phyloP scores from a whole-genome alignment of 2,888 invertebrate species.

The Blastobasis adustella region DNA sequence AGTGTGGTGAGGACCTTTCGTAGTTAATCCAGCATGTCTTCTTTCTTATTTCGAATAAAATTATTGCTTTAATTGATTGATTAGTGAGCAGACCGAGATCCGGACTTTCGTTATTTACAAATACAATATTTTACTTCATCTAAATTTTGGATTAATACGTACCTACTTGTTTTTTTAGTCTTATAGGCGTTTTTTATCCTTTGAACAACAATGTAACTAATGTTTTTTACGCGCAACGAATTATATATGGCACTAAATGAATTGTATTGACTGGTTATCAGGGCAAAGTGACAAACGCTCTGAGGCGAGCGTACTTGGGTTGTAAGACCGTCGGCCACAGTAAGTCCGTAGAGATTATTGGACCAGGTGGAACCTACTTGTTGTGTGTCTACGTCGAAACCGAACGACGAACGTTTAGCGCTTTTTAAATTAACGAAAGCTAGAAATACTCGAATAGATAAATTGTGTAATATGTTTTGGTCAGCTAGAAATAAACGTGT shows the following conservation, averaged over 20 bases:
- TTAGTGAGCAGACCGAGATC: slow-evolving; percentile 7
- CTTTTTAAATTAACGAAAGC: slow-evolving; percentile 24
- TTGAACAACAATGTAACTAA: too few relatives aligned
- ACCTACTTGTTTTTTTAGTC: too few relatives aligned
- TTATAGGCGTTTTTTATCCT: too few relatives aligned
- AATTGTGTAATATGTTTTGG: background rate
- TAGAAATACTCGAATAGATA: slow-evolving; percentile 13
- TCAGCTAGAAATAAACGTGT: background rate
- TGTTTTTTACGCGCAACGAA: too few relatives aligned
- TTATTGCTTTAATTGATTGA: slow-evolving; percentile 10
- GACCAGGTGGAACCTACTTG: slow-evolving; percentile 15
- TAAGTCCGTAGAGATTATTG: slow-evolving; percentile 60
- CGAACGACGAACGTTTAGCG: slow-evolving; percentile 14
- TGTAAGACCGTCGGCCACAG: slow-evolving; percentile 74
- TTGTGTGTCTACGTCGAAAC: slow-evolving; percentile 27
- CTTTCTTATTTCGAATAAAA: slow-evolving; percentile 12
- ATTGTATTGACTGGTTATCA: slow-evolving; percentile 32
- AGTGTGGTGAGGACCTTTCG: slow-evolving; percentile 61
- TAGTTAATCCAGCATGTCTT: slow-evolving; percentile 51
- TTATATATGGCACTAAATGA: too few relatives aligned
- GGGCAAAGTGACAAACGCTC: slow-evolving; percentile 72
- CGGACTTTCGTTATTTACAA: too few relatives aligned
- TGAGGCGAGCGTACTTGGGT: slow-evolving; percentile 72
- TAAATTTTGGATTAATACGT: too few relatives aligned
- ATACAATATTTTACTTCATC: too few relatives aligned